These are phyloP conservation scores for Gymnoscelis rufifasciata DNA, from an alignment of 2,888 invertebrate species.

Conservation along the genomic window DNA sequence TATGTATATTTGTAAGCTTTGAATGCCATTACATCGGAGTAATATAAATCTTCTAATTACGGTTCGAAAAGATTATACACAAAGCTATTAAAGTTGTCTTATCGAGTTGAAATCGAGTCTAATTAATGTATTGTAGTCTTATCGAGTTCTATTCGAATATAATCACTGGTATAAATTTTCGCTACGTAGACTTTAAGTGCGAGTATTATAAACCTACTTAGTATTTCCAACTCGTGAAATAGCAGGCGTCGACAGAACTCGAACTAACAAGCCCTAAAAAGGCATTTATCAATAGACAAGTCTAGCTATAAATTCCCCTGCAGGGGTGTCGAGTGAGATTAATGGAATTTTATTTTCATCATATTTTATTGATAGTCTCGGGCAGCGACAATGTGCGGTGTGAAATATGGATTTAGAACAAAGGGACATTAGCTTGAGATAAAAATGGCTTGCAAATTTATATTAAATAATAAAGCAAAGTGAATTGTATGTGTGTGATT, in stretches of 20 bases:
- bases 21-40: no score
- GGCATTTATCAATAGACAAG: conserved; percentile 55
- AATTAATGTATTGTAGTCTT: no score
- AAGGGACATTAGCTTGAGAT: not conserved
- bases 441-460: not conserved
- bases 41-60: no score
- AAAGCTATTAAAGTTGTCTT: no score
- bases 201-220: no score
- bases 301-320: conserved; percentile 47
- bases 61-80: no score
- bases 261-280: conserved; percentile 45
- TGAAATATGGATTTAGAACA: conserved; percentile 13
- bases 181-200: no score
- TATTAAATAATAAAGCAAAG: not conserved
- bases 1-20: no score
- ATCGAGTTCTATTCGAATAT: no score
- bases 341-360: conserved; percentile 37
- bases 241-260: conserved; percentile 49
- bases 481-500: no score
- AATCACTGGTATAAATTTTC: no score
- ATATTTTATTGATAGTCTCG: conserved; percentile 36
- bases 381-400: conserved; percentile 17
- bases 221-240: conserved; percentile 43
- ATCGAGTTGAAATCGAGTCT: no score
- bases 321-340: conserved; percentile 45